Evolutionary conservation across 37 sponge, comb jelly and placozoan species (phyloP).

Genomic region (Mnemiopsis leidyi): DNA sequence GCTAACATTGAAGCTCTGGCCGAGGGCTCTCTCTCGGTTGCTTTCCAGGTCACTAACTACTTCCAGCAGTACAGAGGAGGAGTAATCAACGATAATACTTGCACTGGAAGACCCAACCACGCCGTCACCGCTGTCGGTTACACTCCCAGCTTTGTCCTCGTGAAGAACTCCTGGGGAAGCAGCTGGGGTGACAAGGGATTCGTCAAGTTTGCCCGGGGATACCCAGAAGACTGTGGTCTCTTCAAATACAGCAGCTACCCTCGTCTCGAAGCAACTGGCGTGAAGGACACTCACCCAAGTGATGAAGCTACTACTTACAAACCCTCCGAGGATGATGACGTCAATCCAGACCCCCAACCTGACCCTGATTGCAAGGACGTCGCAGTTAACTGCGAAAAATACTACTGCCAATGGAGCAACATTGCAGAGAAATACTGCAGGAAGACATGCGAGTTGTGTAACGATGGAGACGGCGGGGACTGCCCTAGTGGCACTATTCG

Average conservation of each 20-base stretch:
- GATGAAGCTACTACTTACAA: not conserved
- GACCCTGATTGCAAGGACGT: not conserved
- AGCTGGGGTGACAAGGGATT: too few relatives aligned
- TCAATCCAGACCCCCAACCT: not conserved
- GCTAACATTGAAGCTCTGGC: too few relatives aligned
- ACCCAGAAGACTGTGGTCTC: not conserved
- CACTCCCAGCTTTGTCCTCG: too few relatives aligned
- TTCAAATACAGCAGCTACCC: not conserved
- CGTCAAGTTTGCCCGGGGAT: not conserved
- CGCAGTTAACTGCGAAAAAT: not conserved
- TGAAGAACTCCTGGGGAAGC: not conserved
- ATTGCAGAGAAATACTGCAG: not conserved
- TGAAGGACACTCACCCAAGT: not conserved
- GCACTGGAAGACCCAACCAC: too few relatives aligned
- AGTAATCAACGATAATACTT: too few relatives aligned
- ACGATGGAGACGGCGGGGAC: too few relatives aligned
- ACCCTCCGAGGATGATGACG: not conserved
- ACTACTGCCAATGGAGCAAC: not conserved
- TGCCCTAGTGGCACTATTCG: too few relatives aligned
- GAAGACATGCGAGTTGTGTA: not conserved
- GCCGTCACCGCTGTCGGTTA: too few relatives aligned
- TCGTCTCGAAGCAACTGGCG: not conserved
- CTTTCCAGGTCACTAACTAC: too few relatives aligned
- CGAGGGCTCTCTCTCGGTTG: too few relatives aligned
- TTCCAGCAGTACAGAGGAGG: too few relatives aligned